Percentiles rank a stretch among this genome's conserved stretches.
Evolutionary conservation across 2,888 invertebrate species (phyloP).

Genomic region (Drosophila mettleri): DNA sequence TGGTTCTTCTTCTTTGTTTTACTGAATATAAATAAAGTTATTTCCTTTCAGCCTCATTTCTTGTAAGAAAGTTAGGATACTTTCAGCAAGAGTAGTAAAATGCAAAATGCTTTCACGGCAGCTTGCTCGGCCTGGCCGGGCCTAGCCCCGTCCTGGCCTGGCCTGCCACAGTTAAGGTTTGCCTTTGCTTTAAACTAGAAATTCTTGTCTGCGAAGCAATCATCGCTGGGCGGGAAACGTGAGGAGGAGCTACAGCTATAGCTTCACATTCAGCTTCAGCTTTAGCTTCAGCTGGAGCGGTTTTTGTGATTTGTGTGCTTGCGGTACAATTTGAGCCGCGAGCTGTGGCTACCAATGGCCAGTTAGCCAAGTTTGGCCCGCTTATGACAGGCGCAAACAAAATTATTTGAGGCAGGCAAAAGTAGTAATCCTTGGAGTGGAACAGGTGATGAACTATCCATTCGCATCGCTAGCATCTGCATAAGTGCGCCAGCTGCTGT

Average conservation of each 20-base stretch:
- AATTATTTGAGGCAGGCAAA: conserved; percentile 74
- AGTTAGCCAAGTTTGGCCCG: conserved; percentile 56
- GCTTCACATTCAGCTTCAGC: conserved; percentile 5
- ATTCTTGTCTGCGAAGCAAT: conserved; percentile 74
- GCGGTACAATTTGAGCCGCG: conserved; percentile 78
- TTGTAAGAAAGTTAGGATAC: conserved; percentile 5
- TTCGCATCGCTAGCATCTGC: conserved; percentile 26
- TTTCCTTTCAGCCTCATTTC: background rate
- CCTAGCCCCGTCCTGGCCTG: conserved; percentile 26
- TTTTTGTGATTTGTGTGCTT: conserved; percentile 76
- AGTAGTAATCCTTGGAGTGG: conserved; percentile 29
- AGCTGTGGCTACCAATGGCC: conserved; percentile 78
- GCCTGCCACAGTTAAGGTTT: conserved; percentile 68
- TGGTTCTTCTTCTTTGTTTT: too few species aligned
- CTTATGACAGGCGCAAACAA: conserved; percentile 84
- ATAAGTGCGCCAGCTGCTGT: conserved; percentile 69
- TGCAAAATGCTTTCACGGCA: conserved; percentile 76
- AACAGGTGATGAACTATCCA: conserved; percentile 70
- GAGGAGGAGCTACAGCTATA: conserved; percentile 21
- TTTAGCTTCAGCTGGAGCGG: conserved; percentile 38
- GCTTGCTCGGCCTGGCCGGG: conserved; percentile 48
- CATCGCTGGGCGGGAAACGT: conserved; percentile 57
- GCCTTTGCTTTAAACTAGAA: conserved; percentile 67
- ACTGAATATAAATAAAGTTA: too few species aligned
- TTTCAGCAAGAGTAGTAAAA: conserved; percentile 42